Base-by-base conservation (phyloP, 1,140 invertebrate genomes). In the Drosophila eugracilis region DNA sequence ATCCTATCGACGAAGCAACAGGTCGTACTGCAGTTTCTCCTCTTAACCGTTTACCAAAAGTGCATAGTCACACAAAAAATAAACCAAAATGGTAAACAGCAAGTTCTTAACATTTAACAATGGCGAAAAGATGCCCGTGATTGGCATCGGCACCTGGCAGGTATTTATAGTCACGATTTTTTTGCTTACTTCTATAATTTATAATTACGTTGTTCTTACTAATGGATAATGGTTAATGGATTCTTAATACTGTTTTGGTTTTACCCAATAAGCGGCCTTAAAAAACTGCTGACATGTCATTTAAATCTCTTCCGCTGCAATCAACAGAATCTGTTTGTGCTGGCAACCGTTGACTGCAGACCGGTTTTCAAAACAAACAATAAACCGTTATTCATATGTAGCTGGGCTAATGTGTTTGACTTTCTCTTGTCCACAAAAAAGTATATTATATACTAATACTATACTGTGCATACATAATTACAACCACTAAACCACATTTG, bases 141-240 rank as follows among this genome's bases (percentile, higher is more conserved):
- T 97, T 39, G 96, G 96, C 34, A 93, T 96, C 70, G 96, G 96
- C 52, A 96, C 96, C 62, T 97, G 95, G 95, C 95, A 96, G 93
- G 95, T 96, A 90, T 93, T 59, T 24, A 22, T n/a, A 15, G 17
- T 42, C 39, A 44, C 19, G 30, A 24, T 42, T 58, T 14, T 24
- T 21, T 37, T 15, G 0, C n/a, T 9, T 14, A 44, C 14, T 59
- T 17, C 0, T 0, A 34, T 9, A 15, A 6, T 1, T 50, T n/a
- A 41, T 26, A 32, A n/a, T 6, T 9, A 42, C 26, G 57, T 15
- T 7, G 15, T 39, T n/a, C n/a, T n/a, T n/a, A n/a, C n/a, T 17
- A 39, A 10, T 39, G 15, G 15, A 39, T 39, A 26, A 5, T 2
- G 17, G 15, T 24, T 26, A 19, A 14, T 39, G 7, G 12, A 21